Conservation (phyloP, 2,888 invertebrate species). For the Portevinia maculata region DNA sequence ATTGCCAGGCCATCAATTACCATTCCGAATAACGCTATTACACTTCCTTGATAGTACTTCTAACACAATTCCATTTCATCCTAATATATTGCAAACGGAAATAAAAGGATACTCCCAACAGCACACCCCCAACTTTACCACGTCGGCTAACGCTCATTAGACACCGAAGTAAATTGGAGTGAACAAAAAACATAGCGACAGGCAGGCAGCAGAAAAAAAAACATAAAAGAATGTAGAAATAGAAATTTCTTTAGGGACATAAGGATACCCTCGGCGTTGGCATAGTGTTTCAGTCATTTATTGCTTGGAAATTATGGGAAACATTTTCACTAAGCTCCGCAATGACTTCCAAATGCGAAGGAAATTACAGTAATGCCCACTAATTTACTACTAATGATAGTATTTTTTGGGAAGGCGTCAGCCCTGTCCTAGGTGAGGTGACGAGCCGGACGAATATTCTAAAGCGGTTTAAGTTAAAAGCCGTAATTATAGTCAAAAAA, state of each 20-base stretch:
- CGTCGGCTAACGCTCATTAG: constrained; percentile 67
- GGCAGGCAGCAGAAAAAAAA: constrained; percentile 1
- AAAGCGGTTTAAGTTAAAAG: constrained; percentile 63
- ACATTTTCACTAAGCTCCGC: constrained; percentile 72
- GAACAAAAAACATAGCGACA: constrained; percentile 11
- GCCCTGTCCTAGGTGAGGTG: constrained; percentile 12
- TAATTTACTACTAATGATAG: constrained; percentile 74
- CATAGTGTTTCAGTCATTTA: constrained; percentile 71
- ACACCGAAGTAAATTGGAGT: constrained; percentile 50
- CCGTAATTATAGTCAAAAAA: constrained; percentile 63
- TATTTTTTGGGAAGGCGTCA: constrained; percentile 56
- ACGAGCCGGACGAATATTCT: constrained; percentile 48
- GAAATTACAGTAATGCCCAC: constrained; percentile 73
- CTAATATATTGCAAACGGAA: constrained; percentile 68
- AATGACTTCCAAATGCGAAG: constrained; percentile 74
- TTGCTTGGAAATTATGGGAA: constrained; percentile 73
- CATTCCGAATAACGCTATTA: constrained; percentile 60
- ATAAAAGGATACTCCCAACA: constrained; percentile 71
- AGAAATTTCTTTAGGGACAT: constrained; percentile 17
- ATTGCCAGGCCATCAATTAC: constrained; percentile 72
- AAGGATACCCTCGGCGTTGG: constrained; percentile 21
- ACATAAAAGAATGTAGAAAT: background rate
- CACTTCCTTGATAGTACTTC: constrained; percentile 68
- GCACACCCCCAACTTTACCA: constrained; percentile 25
- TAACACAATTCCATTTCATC: constrained; percentile 71